Evolutionary conservation across 2,888 invertebrate genomes (phyloP).

Genomic region (Hydraecia micacea): DNA sequence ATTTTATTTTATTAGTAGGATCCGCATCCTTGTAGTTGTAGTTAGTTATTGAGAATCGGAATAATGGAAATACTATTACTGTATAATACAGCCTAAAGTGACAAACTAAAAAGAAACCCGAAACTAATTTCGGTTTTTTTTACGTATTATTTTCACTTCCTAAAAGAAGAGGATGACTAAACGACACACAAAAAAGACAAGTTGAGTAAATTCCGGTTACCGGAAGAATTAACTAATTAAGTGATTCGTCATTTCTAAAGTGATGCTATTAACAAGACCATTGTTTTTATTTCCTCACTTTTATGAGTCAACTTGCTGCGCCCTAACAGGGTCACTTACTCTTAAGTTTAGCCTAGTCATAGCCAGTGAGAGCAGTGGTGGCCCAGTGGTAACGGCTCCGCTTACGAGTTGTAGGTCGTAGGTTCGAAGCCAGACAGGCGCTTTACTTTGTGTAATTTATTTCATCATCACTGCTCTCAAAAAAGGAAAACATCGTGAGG

Average conservation of each 20-base stretch:
- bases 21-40: not conserved
- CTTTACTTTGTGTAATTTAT: too few species aligned
- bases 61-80: not conserved
- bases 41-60: not conserved
- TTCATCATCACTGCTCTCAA: too few species aligned
- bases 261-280: not conserved
- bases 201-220: not conserved
- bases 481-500: too few species aligned
- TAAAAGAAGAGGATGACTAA: not conserved
- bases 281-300: not conserved
- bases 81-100: not conserved
- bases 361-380: too few species aligned
- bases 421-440: too few species aligned
- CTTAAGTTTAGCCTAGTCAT: not conserved
- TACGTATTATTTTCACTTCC: not conserved
- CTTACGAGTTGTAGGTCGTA: too few species aligned
- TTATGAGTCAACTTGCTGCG: not conserved
- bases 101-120: not conserved
- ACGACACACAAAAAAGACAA: not conserved
- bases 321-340: too few species aligned
- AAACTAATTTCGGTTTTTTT: not conserved
- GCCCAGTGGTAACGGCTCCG: too few species aligned
- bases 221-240: not conserved
- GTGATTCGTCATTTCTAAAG: constrained; percentile 3
- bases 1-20: too few species aligned